These are phyloP conservation scores for Rhyacophila evoluta DNA, from an alignment of 2,888 invertebrate species.

Conservation along the genomic window DNA sequence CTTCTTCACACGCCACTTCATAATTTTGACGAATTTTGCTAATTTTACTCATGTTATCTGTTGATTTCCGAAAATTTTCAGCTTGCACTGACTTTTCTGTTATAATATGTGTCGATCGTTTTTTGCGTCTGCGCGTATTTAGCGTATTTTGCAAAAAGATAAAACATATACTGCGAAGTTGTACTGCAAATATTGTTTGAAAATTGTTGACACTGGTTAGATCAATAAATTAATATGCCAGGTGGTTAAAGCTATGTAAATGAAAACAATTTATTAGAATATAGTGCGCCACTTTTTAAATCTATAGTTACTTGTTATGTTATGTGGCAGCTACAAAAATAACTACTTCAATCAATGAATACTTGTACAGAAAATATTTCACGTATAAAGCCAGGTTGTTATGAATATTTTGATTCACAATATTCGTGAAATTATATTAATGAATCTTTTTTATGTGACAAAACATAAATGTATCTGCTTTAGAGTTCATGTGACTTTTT, in stretches of 20 bases:
- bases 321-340: too few relatives aligned
- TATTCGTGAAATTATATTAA: too few relatives aligned
- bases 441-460: too few relatives aligned
- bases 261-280: too few relatives aligned
- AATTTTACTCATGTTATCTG: slow-evolving; percentile 57
- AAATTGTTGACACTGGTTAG: not conserved
- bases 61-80: slow-evolving; percentile 11
- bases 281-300: too few relatives aligned
- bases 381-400: too few relatives aligned
- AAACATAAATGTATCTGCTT: too few relatives aligned
- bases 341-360: too few relatives aligned
- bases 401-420: too few relatives aligned
- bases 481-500: too few relatives aligned
- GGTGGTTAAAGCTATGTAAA: not conserved
- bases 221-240: not conserved
- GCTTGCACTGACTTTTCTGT: not conserved
- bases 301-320: too few relatives aligned
- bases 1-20: slow-evolving; percentile 73
- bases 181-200: not conserved
- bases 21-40: slow-evolving; percentile 75
- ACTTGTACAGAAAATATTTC: too few relatives aligned
- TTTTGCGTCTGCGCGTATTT: slow-evolving; percentile 33
- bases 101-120: slow-evolving; percentile 27
- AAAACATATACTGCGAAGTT: not conserved
- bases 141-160: not conserved